Percentiles rank a stretch among this genome's conserved stretches.
These are phyloP conservation scores for Creontiades dilutus DNA, from an alignment of 2,888 invertebrate species.

Conservation along the genomic window DNA sequence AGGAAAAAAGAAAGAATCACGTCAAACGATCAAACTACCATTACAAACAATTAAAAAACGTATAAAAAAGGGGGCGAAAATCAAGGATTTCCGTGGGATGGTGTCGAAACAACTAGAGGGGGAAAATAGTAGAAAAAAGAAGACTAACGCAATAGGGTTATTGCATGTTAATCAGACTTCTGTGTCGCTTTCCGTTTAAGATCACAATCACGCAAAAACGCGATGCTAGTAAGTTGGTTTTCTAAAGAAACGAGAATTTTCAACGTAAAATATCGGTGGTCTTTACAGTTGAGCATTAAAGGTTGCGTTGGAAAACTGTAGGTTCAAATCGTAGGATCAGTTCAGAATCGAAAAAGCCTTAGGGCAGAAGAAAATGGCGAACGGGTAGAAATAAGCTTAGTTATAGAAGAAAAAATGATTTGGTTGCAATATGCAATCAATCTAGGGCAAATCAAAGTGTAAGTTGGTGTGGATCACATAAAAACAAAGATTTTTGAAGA, in stretches of 20 bases:
- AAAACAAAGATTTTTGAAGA: too few species aligned
- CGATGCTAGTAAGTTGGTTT: not conserved
- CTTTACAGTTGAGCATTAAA: constrained; percentile 50
- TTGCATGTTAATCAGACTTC: constrained; percentile 67
- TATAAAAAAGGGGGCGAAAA: constrained; percentile 2
- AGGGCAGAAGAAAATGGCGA: too few species aligned
- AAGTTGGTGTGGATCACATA: too few species aligned
- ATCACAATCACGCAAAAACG: constrained; percentile 26
- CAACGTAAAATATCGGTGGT: constrained; percentile 12
- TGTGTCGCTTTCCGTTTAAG: constrained; percentile 26
- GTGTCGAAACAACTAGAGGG: not conserved
- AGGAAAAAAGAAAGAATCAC: not conserved
- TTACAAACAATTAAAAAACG: constrained; percentile 16
- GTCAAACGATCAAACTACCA: not conserved
- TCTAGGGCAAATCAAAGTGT: too few species aligned
- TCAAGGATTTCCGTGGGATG: not conserved
- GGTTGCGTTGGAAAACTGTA: constrained; percentile 49
- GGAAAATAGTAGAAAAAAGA: constrained; percentile 38
- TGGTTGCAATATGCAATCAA: too few species aligned
- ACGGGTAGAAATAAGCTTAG: too few species aligned
- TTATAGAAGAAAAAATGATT: too few species aligned
- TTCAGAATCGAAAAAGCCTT: too few species aligned
- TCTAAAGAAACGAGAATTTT: constrained; percentile 8
- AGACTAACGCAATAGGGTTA: constrained; percentile 67
- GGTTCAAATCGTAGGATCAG: not conserved